These are phyloP conservation scores for Micrasema longulum DNA, from an alignment of 1,140 invertebrate species.

Conservation along the genomic window DNA sequence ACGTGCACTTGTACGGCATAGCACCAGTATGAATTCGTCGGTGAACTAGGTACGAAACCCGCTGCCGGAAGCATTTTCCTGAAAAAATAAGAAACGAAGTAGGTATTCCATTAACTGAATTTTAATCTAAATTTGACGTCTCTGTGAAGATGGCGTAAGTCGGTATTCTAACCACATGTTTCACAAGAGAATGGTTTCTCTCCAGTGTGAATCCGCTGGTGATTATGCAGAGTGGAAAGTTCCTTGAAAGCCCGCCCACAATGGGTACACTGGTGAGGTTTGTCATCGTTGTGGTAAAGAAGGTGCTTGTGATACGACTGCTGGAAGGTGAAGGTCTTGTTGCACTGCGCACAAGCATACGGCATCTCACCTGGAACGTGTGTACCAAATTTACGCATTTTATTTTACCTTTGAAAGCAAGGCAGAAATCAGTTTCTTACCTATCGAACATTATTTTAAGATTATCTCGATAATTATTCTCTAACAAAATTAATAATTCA, in stretches of 20 bases:
- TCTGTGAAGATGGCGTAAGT: too few species aligned
- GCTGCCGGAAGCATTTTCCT: constrained; percentile 89
- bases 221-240: constrained; percentile 89
- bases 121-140: too few species aligned
- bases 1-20: constrained; percentile 85
- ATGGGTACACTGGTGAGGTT: constrained; percentile 82
- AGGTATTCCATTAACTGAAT: constrained; percentile 35
- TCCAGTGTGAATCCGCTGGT: constrained; percentile 88
- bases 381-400: too few species aligned
- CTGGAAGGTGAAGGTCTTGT: constrained; percentile 91
- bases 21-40: constrained; percentile 85
- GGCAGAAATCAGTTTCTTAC: too few species aligned
- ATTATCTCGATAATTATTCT: too few species aligned
- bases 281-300: constrained; percentile 86
- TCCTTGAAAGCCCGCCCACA: constrained; percentile 89
- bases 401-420: too few species aligned
- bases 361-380: constrained; percentile 82
- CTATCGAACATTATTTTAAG: too few species aligned
- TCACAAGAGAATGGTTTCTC: constrained; percentile 93
- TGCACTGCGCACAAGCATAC: constrained; percentile 85
- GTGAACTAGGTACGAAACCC: constrained; percentile 88
- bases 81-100: constrained; percentile 58
- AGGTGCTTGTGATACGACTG: constrained; percentile 93
- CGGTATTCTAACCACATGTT: constrained; percentile 92
- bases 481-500: too few species aligned